Conservation (phyloP, 2,797 vertebrate genomes). For the Parauchenoglanis ngamensis region DNA sequence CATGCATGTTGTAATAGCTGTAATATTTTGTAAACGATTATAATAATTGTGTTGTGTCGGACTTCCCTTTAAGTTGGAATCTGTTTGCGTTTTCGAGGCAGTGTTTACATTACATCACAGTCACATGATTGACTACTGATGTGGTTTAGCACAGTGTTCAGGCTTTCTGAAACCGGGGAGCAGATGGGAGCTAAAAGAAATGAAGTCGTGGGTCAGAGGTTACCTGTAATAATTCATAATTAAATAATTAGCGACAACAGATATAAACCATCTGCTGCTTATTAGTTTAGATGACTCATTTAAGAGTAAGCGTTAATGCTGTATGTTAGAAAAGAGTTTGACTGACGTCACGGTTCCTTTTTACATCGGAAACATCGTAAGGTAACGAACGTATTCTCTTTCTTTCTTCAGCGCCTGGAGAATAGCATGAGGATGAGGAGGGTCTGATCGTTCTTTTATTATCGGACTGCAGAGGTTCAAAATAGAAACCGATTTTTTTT, state of each 20-base stretch:
- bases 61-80: not conserved
- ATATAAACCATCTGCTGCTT: conserved; percentile 15
- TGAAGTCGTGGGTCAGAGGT: not conserved
- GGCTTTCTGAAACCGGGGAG: not conserved
- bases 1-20: not conserved
- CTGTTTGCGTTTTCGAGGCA: too few relatives aligned
- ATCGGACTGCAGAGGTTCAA: conserved; percentile 11
- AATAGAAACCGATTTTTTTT: conserved; percentile 13
- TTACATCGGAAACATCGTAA: not conserved
- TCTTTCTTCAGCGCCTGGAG: conserved; percentile 4
- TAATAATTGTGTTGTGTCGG: too few relatives aligned
- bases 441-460: not conserved
- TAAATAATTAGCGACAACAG: conserved; percentile 12
- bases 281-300: not conserved
- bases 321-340: not conserved
- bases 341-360: not conserved
- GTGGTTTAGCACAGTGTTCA: too few relatives aligned
- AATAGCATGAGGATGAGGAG: not conserved
- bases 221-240: conserved; percentile 24
- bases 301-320: not conserved
- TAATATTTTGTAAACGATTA: not conserved
- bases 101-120: too few relatives aligned
- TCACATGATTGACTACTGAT: too few relatives aligned
- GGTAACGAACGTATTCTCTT: not conserved
- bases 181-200: conserved; percentile 20